Conservation (phyloP, 1,140 invertebrate species). For the Pseudachorutes palmiensis region DNA sequence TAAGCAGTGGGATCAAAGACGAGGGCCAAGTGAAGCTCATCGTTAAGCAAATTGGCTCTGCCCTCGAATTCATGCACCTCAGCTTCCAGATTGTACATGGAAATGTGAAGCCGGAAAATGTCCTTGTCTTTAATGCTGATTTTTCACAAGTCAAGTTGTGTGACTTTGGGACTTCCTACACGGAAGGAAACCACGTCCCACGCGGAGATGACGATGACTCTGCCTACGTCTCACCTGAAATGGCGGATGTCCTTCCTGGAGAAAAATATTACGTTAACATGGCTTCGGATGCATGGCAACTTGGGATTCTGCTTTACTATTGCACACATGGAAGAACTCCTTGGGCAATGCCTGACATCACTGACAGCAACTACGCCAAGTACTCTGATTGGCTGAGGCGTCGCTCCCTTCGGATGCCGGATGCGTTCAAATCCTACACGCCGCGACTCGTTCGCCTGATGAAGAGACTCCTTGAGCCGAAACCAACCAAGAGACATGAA, state of each 20-base stretch:
- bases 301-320: slow-evolving; percentile 63
- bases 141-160: slow-evolving; percentile 64
- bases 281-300: slow-evolving; percentile 66
- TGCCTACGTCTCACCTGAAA: slow-evolving; percentile 64
- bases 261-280: slow-evolving; percentile 24
- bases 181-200: slow-evolving; percentile 53
- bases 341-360: slow-evolving; percentile 63
- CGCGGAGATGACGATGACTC: slow-evolving; percentile 54
- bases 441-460: slow-evolving; percentile 60
- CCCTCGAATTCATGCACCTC: slow-evolving; percentile 69
- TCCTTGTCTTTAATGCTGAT: slow-evolving; percentile 60
- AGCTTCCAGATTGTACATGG: slow-evolving; percentile 63
- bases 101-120: slow-evolving; percentile 66
- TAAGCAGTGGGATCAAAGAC: slow-evolving; percentile 47
- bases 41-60: slow-evolving; percentile 59
- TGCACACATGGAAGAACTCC: slow-evolving; percentile 66
- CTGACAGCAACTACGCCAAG: slow-evolving; percentile 55
- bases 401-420: slow-evolving; percentile 60
- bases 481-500: slow-evolving; percentile 59
- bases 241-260: slow-evolving; percentile 42
- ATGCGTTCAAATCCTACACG: slow-evolving; percentile 54
- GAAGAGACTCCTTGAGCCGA: slow-evolving; percentile 61
- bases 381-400: slow-evolving; percentile 63
- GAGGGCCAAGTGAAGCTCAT: slow-evolving; percentile 55
- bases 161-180: slow-evolving; percentile 68